Conservation (phyloP, 2,888 invertebrate genomes). For the Homarus gammarus region DNA sequence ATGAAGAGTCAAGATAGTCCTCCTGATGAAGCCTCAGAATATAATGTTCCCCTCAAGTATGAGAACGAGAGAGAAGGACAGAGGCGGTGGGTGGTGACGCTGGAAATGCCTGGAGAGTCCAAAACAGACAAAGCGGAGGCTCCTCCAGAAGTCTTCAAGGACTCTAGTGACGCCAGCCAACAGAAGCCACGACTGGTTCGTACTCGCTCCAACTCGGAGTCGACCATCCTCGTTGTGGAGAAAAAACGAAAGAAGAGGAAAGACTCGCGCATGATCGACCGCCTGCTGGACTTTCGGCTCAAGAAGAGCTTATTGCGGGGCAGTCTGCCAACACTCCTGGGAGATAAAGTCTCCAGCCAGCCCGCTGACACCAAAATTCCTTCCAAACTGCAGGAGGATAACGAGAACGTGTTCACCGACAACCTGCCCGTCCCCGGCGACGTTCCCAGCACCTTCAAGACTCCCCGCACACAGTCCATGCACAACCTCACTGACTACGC, state of each 20-base stretch:
- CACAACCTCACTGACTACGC: slow-evolving; percentile 53
- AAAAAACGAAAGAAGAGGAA: slow-evolving; percentile 9
- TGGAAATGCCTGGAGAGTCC: background rate
- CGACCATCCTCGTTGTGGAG: slow-evolving; percentile 26
- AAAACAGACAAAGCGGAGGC: background rate
- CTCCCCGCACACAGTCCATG: slow-evolving; percentile 26
- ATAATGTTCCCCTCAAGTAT: background rate
- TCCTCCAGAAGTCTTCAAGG: background rate
- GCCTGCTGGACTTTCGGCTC: slow-evolving; percentile 35
- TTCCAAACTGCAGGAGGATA: no score
- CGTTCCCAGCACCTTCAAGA: background rate
- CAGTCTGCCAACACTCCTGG: slow-evolving; percentile 13
- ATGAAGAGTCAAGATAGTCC: background rate
- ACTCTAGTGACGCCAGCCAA: background rate
- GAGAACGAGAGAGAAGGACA: background rate
- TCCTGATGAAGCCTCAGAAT: no score
- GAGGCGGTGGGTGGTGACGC: background rate
- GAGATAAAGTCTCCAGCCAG: background rate
- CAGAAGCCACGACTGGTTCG: slow-evolving; percentile 9
- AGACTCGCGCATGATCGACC: slow-evolving; percentile 22
- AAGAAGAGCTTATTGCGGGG: background rate
- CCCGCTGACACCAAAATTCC: background rate
- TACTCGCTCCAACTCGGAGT: slow-evolving; percentile 56
- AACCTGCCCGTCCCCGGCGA: background rate
- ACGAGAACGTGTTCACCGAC: background rate